Evolutionary conservation across 2,113 vertebrate genomes (phyloP).

Genomic region (Pteruthius melanotis): DNA sequence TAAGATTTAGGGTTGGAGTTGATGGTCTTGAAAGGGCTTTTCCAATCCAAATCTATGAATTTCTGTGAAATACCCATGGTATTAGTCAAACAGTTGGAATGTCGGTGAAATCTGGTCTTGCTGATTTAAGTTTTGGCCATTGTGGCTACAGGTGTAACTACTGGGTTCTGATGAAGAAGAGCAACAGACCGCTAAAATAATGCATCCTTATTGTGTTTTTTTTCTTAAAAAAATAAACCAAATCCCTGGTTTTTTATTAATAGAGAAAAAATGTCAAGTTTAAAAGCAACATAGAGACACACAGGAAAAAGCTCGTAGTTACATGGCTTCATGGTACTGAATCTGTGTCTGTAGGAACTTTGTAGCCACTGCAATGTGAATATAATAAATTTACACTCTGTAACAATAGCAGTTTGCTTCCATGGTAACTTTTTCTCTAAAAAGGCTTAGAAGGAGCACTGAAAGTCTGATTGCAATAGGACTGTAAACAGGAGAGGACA

Average conservation of each 20-base stretch:
- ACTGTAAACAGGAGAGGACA: constrained; percentile 34
- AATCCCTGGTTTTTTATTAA: neutral
- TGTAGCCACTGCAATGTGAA: neutral
- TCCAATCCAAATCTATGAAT: neutral
- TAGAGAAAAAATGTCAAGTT: neutral
- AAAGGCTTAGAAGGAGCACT: constrained; percentile 70
- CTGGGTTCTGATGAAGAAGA: neutral
- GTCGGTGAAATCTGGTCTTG: neutral
- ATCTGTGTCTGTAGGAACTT: neutral
- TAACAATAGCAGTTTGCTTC: neutral
- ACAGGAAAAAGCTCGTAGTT: neutral
- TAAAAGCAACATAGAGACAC: neutral
- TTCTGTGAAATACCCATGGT: neutral
- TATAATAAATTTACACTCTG: neutral
- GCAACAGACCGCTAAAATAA: neutral
- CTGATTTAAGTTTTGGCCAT: neutral
- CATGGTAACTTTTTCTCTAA: constrained; percentile 40
- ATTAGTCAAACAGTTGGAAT: neutral
- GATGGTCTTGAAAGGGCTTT: neutral
- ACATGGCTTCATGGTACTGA: neutral
- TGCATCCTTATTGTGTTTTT: neutral
- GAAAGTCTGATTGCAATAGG: constrained; percentile 45
- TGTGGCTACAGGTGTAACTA: neutral
- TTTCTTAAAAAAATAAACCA: neutral
- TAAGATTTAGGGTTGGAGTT: neutral